Base-by-base conservation (phyloP, 2,113 vertebrate genomes). In the Tragulus kanchil region DNA sequence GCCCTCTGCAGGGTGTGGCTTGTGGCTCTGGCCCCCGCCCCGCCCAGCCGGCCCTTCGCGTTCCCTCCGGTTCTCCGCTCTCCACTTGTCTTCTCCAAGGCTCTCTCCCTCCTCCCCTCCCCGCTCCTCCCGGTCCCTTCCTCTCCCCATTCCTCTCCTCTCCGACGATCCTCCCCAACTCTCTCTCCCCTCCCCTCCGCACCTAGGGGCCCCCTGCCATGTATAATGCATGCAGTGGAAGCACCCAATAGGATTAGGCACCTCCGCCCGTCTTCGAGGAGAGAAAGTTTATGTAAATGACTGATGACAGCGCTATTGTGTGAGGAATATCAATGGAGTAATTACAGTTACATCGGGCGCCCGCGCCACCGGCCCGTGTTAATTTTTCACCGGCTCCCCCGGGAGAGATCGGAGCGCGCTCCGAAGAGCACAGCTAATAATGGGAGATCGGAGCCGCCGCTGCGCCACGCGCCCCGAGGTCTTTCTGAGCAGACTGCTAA, bases 301-400 rank as follows among this genome's bases (percentile, higher is more conserved):
- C 99, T 99, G 98, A 99, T 99, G 99, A 99, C 99, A 99, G 99
- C 98, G 98, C 99, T 99, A 99, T 99, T 99, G 99, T 99, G 99
- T 98, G 98, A 99, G 99, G 99, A 99, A 99, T 99, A 99, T 99
- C 99, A 99, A 99, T 99, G 99, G 99, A 99, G 99, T 99, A 99
- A 99, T 99, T 99, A 99, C 99, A 99, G 99, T 99, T 99, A 99
- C 99, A 99, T 97, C 96, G 99, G 98, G 99, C 99, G 99, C 99
- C 99, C 99, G 99, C 99, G 98, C 98, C 97, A 97, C 96, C 98
- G 98, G 99, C 99, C 98, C 98, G 98, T 99, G 99, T 99, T 99
- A 99, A 99, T 99, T 99, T 99, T 99, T 99, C 99, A 99, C 98
- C 98, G 98, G 96, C 99, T 99, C 99, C 99, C 99, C 89, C 97